Evolutionary conservation across 37 sponge, comb jelly and placozoan species (phyloP).

Genomic region (Geodia barretti): DNA sequence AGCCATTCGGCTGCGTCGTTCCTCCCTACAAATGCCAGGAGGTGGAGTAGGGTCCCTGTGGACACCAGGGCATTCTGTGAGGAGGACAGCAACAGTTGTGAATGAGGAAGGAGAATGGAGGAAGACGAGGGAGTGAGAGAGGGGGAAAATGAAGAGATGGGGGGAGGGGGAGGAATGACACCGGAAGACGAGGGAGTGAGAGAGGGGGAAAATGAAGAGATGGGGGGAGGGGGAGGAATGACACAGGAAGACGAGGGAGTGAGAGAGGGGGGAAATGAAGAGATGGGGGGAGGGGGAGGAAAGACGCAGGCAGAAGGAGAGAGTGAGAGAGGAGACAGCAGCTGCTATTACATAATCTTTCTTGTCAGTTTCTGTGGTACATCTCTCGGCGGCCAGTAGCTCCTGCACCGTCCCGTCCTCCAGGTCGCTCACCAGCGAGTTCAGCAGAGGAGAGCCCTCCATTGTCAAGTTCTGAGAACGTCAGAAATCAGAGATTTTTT

Average conservation of each 20-base stretch:
- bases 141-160: not conserved
- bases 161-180: slow-evolving; percentile 8
- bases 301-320: not conserved
- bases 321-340: slow-evolving; percentile 2
- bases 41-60: slow-evolving; percentile 57
- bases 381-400: slow-evolving; percentile 29
- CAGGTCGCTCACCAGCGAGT: slow-evolving; percentile 20
- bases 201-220: not conserved
- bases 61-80: slow-evolving; percentile 35
- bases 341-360: slow-evolving; percentile 29
- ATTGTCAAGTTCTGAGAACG: too few species aligned
- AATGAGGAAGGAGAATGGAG: not conserved
- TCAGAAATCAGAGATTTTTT: too few species aligned
- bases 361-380: slow-evolving; percentile 26
- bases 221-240: not conserved
- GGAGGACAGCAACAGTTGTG: not conserved
- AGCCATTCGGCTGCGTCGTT: slow-evolving; percentile 64
- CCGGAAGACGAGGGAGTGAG: too few species aligned
- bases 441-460: too few species aligned
- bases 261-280: not conserved
- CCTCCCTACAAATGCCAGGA: slow-evolving; percentile 66
- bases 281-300: slow-evolving; percentile 5
- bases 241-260: not conserved
- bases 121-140: not conserved
- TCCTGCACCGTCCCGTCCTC: slow-evolving; percentile 23